These are phyloP conservation scores for Ovibos moschatus DNA, from an alignment of 2,113 vertebrate species.

Conservation along the genomic window DNA sequence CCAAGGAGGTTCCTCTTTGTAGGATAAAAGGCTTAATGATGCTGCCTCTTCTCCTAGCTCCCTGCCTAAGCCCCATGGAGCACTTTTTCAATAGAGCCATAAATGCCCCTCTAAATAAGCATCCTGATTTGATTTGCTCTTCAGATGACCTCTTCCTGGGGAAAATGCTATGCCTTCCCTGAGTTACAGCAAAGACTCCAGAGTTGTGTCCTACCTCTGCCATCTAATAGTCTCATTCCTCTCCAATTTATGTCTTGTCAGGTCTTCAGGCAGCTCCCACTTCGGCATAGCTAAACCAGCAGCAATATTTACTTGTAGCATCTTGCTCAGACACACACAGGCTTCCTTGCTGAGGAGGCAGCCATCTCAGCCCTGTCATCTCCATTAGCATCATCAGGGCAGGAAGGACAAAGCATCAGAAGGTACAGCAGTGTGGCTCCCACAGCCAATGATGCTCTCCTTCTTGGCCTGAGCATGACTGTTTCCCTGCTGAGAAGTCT, in stretches of 20 bases:
- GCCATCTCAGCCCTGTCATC: background rate
- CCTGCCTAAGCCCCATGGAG: rapidly evolving
- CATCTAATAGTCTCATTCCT: constrained; percentile 64
- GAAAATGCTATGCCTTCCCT: constrained; percentile 30
- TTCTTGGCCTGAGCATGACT: rapidly evolving
- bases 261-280: constrained; percentile 56
- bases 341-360: background rate
- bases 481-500: background rate
- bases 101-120: constrained; percentile 38
- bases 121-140: constrained; percentile 47
- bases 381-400: rapidly evolving
- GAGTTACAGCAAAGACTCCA: constrained; percentile 3
- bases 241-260: constrained; percentile 65
- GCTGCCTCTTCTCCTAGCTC: background rate
- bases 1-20: background rate
- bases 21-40: background rate
- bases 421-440: rapidly evolving
- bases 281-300: constrained; percentile 38
- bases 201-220: constrained; percentile 40
- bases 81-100: constrained; percentile 42
- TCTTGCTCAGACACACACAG: background rate
- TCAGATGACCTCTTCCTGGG: constrained; percentile 25
- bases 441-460: background rate
- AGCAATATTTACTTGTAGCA: constrained; percentile 47
- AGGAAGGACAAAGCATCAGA: background rate